Evolutionary conservation across 2,888 invertebrate genomes (phyloP).

Genomic region (Hemaris fuciformis): DNA sequence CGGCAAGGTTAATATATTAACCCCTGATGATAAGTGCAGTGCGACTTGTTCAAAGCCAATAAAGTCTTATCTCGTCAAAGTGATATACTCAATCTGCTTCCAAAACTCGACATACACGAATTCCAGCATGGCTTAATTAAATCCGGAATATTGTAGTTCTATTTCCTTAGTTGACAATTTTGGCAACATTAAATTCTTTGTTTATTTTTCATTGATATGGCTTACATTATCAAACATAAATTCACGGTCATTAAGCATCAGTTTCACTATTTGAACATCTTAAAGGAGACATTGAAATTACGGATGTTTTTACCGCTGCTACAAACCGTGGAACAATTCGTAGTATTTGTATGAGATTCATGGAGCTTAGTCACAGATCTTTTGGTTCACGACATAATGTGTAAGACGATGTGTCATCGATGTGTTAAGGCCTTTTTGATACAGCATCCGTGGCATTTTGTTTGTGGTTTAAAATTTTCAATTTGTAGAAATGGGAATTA

Average conservation of each 20-base stretch:
- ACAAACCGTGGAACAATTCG: neutral
- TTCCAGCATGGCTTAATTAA: too few species aligned
- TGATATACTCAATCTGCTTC: too few species aligned
- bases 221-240: neutral
- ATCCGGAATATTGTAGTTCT: too few species aligned
- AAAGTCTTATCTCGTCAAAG: too few species aligned
- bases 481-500: neutral
- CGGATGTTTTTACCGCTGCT: neutral
- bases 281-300: neutral
- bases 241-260: neutral
- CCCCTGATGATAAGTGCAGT: too few species aligned
- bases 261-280: neutral
- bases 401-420: neutral
- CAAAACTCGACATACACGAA: too few species aligned
- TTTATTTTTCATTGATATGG: neutral
- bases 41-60: too few species aligned
- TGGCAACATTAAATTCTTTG: too few species aligned
- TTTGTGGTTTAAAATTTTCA: neutral
- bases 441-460: neutral
- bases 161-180: too few species aligned
- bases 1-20: too few species aligned
- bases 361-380: neutral
- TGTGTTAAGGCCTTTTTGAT: neutral
- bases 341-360: neutral
- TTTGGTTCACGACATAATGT: neutral